These are phyloP conservation scores for Tauraco hartlaubi DNA, from an alignment of 2,797 vertebrate species.

Conservation along the genomic window DNA sequence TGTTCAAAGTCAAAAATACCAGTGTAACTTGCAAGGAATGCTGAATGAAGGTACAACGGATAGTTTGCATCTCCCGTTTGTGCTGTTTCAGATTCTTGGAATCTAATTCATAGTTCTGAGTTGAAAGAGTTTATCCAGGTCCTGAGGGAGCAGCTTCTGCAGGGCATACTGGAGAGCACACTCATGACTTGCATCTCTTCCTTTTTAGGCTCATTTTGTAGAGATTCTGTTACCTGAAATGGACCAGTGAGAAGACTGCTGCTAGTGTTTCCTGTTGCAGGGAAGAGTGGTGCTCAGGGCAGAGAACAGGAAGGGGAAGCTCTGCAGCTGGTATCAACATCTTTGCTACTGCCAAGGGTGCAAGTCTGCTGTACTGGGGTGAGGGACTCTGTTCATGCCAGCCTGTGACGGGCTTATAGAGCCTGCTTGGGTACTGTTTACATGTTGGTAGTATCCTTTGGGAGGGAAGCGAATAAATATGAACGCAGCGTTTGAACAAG, in stretches of 20 bases:
- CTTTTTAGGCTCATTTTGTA: conserved; percentile 29
- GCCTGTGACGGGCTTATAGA: background rate
- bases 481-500: background rate
- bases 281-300: background rate
- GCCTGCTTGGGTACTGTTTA: background rate
- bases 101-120: conserved; percentile 36
- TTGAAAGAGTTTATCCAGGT: conserved; percentile 32
- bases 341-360: background rate
- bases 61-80: conserved; percentile 22
- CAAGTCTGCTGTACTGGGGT: background rate
- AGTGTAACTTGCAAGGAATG: conserved; percentile 11
- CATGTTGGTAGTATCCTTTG: background rate
- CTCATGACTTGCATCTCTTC: background rate
- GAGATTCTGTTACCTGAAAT: background rate
- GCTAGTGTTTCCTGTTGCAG: background rate
- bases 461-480: background rate
- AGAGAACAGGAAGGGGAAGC: background rate
- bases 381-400: background rate
- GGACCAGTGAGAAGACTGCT: background rate
- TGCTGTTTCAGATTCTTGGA: conserved; percentile 47
- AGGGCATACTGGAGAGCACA: background rate
- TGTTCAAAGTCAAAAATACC: background rate
- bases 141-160: background rate
- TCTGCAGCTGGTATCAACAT: background rate
- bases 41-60: background rate